Conservation (phyloP, 2,888 invertebrate species). For the Synergus gifuensis region DNA sequence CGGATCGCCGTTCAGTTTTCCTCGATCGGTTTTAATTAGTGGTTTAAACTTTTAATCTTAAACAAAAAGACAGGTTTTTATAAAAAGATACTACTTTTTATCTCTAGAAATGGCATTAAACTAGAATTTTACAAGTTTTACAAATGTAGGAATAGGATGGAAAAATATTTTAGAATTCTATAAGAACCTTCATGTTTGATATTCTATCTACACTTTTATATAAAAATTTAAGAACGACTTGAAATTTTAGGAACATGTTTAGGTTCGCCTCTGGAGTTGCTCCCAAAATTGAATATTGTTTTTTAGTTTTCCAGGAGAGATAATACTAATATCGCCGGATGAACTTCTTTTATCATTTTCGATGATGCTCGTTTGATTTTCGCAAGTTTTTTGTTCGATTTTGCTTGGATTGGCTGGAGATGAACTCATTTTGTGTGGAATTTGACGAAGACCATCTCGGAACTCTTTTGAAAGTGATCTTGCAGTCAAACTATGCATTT, state of each 20-base stretch:
- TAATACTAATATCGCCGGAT: slow-evolving; percentile 61
- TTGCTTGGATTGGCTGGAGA: slow-evolving; percentile 59
- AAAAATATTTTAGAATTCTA: slow-evolving; percentile 3
- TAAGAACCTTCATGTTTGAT: not conserved
- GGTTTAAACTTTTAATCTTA: not conserved
- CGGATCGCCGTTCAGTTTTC: not conserved
- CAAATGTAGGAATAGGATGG: not conserved
- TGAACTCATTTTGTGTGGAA: slow-evolving; percentile 65
- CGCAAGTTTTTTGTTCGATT: slow-evolving; percentile 57
- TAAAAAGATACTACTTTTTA: not conserved
- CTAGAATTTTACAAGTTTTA: slow-evolving; percentile 34
- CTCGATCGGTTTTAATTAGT: not conserved
- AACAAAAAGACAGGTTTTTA: not conserved
- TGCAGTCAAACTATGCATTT: slow-evolving; percentile 88
- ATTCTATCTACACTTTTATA: not conserved
- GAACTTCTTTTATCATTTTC: slow-evolving; percentile 53
- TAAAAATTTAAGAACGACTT: not conserved
- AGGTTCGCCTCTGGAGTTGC: slow-evolving; percentile 67
- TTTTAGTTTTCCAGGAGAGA: slow-evolving; percentile 70
- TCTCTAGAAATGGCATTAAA: slow-evolving; percentile 20
- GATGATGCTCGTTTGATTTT: slow-evolving; percentile 57
- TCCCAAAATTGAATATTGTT: slow-evolving; percentile 76
- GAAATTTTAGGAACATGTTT: slow-evolving; percentile 27
- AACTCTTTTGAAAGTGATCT: slow-evolving; percentile 88
- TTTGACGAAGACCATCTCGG: slow-evolving; percentile 82